phyloP scores from a whole-genome alignment of 2,113 vertebrate species.

The Oncorhynchus mykiss region DNA sequence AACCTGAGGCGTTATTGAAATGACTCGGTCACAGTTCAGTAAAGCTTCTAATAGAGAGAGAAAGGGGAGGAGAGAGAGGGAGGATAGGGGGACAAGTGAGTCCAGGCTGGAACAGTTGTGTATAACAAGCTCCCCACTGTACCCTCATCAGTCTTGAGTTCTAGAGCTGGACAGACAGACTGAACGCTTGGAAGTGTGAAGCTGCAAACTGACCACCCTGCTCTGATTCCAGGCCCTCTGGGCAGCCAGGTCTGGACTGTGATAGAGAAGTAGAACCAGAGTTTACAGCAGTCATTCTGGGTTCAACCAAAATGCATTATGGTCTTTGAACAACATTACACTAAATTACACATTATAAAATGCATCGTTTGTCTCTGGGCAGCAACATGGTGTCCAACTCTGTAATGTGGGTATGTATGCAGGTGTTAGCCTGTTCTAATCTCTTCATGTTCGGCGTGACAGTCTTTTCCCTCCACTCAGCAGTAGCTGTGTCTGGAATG shows the following conservation, averaged over 20 bases:
- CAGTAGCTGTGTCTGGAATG: conserved; percentile 18
- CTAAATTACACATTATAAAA: too few relatives aligned
- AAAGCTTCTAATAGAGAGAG: conserved; percentile 67
- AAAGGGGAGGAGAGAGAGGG: conserved; percentile 39
- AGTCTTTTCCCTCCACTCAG: conserved; percentile 19
- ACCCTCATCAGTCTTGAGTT: neutral
- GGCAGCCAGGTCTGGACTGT: too few relatives aligned
- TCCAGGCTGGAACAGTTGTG: conserved; percentile 48
- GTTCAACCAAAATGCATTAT: too few relatives aligned
- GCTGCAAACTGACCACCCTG: too few relatives aligned
- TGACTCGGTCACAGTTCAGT: conserved; percentile 72
- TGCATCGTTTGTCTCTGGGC: neutral
- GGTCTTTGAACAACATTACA: too few relatives aligned
- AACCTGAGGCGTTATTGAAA: conserved; percentile 71
- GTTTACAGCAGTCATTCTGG: too few relatives aligned
- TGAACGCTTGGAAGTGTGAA: neutral
- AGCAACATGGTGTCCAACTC: too few relatives aligned
- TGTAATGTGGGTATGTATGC: neutral
- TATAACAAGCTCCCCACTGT: conserved; percentile 59
- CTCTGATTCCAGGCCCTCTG: too few relatives aligned
- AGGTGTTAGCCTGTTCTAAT: conserved; percentile 16
- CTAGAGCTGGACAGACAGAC: too few relatives aligned
- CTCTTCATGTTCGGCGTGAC: neutral
- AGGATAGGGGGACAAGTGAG: conserved; percentile 48
- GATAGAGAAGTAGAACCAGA: too few relatives aligned